Evolutionary conservation across 2,113 vertebrate species (phyloP), one percentile per base, ranked within the genome.

Genomic region (Pollimyrus isidori): DNA sequence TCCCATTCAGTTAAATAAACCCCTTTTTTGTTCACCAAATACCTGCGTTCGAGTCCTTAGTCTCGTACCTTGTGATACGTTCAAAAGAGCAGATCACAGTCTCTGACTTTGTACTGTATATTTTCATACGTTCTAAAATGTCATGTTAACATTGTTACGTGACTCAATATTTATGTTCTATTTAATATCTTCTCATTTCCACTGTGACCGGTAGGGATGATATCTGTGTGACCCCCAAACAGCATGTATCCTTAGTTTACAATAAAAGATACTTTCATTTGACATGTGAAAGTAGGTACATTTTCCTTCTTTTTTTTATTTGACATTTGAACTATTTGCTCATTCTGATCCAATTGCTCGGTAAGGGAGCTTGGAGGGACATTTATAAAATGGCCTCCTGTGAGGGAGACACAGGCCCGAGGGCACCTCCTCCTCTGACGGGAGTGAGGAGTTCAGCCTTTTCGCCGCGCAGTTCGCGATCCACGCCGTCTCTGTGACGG

Each of bases 391-490:
- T 69, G 62, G 62, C 62, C 62, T 69, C 62, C 62, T 3, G 62
- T 0, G 62, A 30, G 62, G 62, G 62, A 30, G 62, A 69, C n/a
- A 88, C 88, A 48, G 83, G 87, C 90, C 90, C 88, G 85, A 92
- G 88, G 85, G 84, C 17, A 11, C 45, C 88, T 90, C 92, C 87
- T 87, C 91, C 90, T 92, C 91, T 19, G 92, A 94, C 90, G 92
- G 93, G 92, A 93, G 39, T 93, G 89, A 89, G 92, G 95, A 94
- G 94, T 95, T 93, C 91, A 93, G 91, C 91, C 93, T 93, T 4
- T 26, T 53, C 50, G n/a, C 49, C 85, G 6, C 1, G 3, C 56
- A 42, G 53, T 62, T 26, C 10, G 13, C 93, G 93, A 93, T 94
- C 92, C 90, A 13, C 94, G 93, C 93, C 93, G 93, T 91, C 90